Evolutionary conservation across 2,113 vertebrate genomes (phyloP), one percentile per base, ranked within the genome.

Genomic region (Mustelus asterias): DNA sequence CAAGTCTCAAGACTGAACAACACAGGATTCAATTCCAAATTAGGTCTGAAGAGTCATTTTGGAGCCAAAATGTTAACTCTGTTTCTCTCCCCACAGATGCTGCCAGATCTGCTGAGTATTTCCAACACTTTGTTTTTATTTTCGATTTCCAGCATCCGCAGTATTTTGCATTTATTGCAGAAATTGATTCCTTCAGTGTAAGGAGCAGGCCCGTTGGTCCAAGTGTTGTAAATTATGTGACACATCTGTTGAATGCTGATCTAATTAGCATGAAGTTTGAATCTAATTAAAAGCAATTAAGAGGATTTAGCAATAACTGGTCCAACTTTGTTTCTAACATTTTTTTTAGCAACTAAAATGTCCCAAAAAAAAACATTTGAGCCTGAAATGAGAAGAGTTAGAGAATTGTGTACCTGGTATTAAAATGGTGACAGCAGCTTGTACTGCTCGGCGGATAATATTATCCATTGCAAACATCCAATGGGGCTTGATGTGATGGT

Each of bases 391-490:
- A 44, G 29, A 3, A 26, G 67, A 65, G 29, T 16, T 65, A n/a
- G 22, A 22, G 33, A 60, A 86, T 2, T 48, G 33, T 96, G 88
- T 97, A 99, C 99, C 99, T 97, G 99, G 98, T 96, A 98, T 99
- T 95, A 99, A 98, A 96, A 98, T 99, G 96, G 98, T 98, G 96
- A 99, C 98, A 0, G 99, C 99, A 13, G 98, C 98, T 97, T 99
- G 98, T 95, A 99, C 99, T 0, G 99, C 99, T 88, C 98, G 97
- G 26, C 98, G 98, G 97, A 99, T 98, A 96, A 99, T 99, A 97
- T 98, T 99, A 96, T 99, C 98, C 99, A 99, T 99, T 0, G 98
- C 98, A 96, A 99, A 99, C 98, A 99, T 99, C 99, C 99, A 99
- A 72, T 99, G 98, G 5, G 98, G 98, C 96, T 98, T 98, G 96